These are phyloP conservation scores for Drosophila trapezifrons DNA, from an alignment of 1,140 invertebrate species.

Conservation along the genomic window DNA sequence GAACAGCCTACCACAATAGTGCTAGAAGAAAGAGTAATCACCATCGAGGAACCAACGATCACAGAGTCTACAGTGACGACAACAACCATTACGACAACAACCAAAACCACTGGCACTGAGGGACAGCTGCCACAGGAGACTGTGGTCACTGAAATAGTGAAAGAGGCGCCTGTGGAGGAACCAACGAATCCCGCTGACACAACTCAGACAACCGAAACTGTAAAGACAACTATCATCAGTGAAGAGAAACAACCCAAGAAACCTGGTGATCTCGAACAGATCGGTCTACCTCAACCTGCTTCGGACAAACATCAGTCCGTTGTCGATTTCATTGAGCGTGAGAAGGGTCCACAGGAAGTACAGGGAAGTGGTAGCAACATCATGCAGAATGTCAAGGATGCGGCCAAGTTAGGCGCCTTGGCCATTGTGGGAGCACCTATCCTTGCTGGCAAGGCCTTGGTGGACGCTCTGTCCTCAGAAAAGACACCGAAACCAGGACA, in stretches of 20 bases:
- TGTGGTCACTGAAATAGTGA: slow-evolving; percentile 21
- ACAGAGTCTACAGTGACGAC: slow-evolving; percentile 54
- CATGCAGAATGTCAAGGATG: slow-evolving; percentile 88
- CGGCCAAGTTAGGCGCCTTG: slow-evolving; percentile 93
- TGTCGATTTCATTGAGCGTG: slow-evolving; percentile 65
- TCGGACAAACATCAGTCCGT: slow-evolving; percentile 56
- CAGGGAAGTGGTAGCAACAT: slow-evolving; percentile 46
- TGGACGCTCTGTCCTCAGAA: slow-evolving; percentile 89
- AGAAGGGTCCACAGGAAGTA: slow-evolving; percentile 34
- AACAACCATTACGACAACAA: slow-evolving; percentile 58
- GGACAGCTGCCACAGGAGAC: slow-evolving; percentile 25
- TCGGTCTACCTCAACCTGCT: not conserved
- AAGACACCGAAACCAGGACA: slow-evolving; percentile 80
- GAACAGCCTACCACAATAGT: slow-evolving; percentile 6
- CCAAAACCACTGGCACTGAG: slow-evolving; percentile 40
- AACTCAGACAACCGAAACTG: slow-evolving; percentile 24
- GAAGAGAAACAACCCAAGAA: slow-evolving; percentile 35
- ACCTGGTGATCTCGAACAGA: slow-evolving; percentile 44
- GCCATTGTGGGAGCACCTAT: slow-evolving; percentile 91
- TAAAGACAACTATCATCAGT: slow-evolving; percentile 13
- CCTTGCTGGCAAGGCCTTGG: slow-evolving; percentile 92
- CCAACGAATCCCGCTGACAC: not conserved
- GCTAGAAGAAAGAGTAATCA: slow-evolving; percentile 44
- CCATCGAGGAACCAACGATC: slow-evolving; percentile 52
- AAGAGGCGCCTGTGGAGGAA: not conserved